Base-by-base conservation (phyloP, 2,888 invertebrate species). In the Drosophila anomelani region DNA sequence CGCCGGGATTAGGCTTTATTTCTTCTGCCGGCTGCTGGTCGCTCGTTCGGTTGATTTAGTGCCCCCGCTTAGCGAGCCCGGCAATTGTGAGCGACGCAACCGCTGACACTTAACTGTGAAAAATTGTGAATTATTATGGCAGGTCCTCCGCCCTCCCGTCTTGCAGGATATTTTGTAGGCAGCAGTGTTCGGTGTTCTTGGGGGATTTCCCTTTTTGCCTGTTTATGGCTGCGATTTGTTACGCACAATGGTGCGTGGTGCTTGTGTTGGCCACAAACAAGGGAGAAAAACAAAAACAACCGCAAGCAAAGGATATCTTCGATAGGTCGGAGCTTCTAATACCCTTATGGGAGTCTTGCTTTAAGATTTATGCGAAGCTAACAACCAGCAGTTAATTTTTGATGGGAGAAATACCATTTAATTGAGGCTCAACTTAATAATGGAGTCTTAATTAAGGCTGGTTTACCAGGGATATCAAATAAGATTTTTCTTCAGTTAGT, bases 101-200 rank as follows among this genome's bases (percentile, higher is more conserved):
- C 69, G 85, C 85, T 89, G 86, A 86, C 86, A 89, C 89, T 86
- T 86, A 85, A 79, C 89, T 78, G 81, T 88, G 89, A 86, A 86
- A 86, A 88, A 86, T 89, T 89, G 84, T 89, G 88, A 86, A 89
- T 86, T 89, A 86, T 86, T 89, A 85, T 88, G 83, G 80, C 79
- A 77, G 80, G 75, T 77, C 32, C 68, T 68, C 54, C 53, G 13
- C 20, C 32, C 60, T 12, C n/a, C 43, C 13, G 8, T 38, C 10
- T 20, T 20, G 41, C 20, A 36, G 46, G 32, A 51, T 34, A 34
- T 26, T 55, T 53, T 32, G 59, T 63, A 58, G 64, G 54, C 53
- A 49, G 62, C 54, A 73, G 80, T 76, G 29, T 29, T 29, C 63
- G 66, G 70, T 67, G 55, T 62, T 69, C 72, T 67, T 61, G 49